Conservation (phyloP, 2,113 vertebrate species). For the Poeciliopsis turrubarensis region DNA sequence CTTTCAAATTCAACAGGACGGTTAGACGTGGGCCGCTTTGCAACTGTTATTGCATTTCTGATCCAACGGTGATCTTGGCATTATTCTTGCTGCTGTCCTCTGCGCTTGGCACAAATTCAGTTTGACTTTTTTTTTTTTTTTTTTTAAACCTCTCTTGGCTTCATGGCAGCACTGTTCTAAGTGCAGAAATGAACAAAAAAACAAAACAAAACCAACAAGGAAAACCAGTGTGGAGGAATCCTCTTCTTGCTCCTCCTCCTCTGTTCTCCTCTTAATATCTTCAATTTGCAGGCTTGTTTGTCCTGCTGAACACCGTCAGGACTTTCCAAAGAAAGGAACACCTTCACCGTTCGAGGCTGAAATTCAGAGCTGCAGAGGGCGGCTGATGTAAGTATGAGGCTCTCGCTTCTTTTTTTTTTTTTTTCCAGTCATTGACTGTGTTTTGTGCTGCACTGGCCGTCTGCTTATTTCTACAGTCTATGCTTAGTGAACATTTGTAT, state of each 20-base stretch:
- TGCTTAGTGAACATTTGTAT: background rate
- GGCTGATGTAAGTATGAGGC: conserved; percentile 35
- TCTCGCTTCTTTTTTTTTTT: background rate
- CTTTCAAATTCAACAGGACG: background rate
- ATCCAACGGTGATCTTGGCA: too few species aligned
- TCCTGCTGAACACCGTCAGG: conserved; percentile 2
- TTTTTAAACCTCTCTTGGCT: too few species aligned
- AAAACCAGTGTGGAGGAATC: background rate
- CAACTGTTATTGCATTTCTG: too few species aligned
- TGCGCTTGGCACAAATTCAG: background rate
- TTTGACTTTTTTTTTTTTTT: background rate
- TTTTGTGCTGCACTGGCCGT: background rate
- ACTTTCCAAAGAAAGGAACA: background rate
- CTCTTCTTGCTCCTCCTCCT: conserved; percentile 4
- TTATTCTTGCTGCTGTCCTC: too few species aligned
- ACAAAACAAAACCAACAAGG: background rate
- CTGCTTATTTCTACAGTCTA: background rate
- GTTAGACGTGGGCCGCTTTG: background rate
- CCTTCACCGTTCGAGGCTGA: conserved; percentile 1
- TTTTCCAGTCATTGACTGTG: background rate
- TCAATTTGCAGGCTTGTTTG: background rate
- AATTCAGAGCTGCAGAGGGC: background rate
- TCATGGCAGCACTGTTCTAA: background rate
- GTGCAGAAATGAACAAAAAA: background rate
- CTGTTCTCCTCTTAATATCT: background rate